A percentile compares a stretch with the other conserved stretches of the same genome.
These are phyloP conservation scores for Drosophila ohnishii DNA, from an alignment of 1,140 invertebrate genomes.

Conservation along the genomic window DNA sequence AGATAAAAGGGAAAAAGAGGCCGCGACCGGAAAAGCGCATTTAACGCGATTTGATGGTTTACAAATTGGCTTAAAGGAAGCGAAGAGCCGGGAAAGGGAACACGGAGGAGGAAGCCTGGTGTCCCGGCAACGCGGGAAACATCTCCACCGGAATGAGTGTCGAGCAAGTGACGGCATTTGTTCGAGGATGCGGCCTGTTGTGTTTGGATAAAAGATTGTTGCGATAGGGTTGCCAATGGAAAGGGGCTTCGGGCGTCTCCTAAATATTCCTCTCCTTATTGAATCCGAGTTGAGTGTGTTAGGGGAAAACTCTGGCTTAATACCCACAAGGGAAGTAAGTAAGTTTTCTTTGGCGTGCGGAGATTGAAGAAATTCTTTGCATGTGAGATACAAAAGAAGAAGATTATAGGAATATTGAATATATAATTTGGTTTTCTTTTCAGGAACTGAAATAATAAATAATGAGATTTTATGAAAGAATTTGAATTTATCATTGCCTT, in stretches of 20 bases:
- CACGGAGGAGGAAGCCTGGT: constrained; percentile 1
- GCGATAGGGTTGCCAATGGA: constrained; percentile 47
- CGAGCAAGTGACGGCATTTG: constrained; percentile 67
- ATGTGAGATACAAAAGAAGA: constrained; percentile 1
- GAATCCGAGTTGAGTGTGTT: constrained; percentile 27
- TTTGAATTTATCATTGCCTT: background rate
- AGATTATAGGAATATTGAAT: constrained; percentile 18
- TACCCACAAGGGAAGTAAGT: constrained; percentile 5
- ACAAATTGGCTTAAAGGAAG: constrained; percentile 78
- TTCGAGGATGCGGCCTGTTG: constrained; percentile 63
- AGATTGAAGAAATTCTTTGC: constrained; percentile 4
- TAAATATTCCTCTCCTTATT: background rate
- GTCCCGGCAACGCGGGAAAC: constrained; percentile 26
- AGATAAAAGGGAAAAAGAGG: constrained; percentile 45
- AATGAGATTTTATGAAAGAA: background rate
- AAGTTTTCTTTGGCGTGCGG: background rate
- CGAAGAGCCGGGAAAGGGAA: constrained; percentile 46
- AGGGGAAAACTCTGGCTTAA: constrained; percentile 12
- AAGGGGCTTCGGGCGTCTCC: constrained; percentile 4
- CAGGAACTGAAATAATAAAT: background rate
- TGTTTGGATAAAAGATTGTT: constrained; percentile 65
- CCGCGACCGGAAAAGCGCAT: constrained; percentile 78
- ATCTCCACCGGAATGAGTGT: constrained; percentile 24
- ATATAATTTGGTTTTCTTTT: constrained; percentile 10
- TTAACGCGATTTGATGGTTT: constrained; percentile 81